Evolutionary conservation across 64 coral and sea anemone genomes (phyloP).

Genomic region (Trachythela sp.): DNA sequence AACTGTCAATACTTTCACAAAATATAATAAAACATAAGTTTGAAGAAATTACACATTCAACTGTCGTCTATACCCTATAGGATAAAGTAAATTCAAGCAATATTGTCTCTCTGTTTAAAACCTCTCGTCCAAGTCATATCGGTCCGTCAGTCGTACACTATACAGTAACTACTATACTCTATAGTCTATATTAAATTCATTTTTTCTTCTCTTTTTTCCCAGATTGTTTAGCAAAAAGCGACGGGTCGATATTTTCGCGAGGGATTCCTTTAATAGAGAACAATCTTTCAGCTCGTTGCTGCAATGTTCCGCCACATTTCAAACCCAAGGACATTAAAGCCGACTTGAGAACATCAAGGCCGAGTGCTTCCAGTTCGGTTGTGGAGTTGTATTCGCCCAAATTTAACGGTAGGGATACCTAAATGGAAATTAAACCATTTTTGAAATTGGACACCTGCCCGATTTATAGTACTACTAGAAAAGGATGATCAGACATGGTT

Average conservation of each 20-base stretch:
- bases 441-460: not conserved
- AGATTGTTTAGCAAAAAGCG: not conserved
- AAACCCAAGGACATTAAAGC: constrained; percentile 68
- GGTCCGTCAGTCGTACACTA: too few species aligned
- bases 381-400: constrained; percentile 58
- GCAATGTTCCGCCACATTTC: constrained; percentile 94
- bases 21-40: too few species aligned
- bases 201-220: not conserved
- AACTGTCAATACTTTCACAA: too few species aligned
- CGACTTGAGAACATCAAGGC: constrained; percentile 66
- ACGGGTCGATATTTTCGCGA: not conserved
- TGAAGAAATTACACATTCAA: too few species aligned
- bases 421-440: not conserved
- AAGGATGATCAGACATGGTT: too few species aligned
- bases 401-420: constrained; percentile 20
- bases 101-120: too few species aligned
- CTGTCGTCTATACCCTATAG: too few species aligned
- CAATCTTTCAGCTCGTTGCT: constrained; percentile 86
- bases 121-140: too few species aligned
- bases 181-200: not conserved
- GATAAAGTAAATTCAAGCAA: too few species aligned
- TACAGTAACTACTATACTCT: too few species aligned
- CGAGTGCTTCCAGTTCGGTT: constrained; percentile 60
- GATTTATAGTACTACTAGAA: too few species aligned
- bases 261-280: constrained; percentile 71